Percentiles rank a stretch among this genome's conserved stretches.
Evolutionary conservation across 1,140 invertebrate species (phyloP).

Genomic region (Lasaia peninsularis): DNA sequence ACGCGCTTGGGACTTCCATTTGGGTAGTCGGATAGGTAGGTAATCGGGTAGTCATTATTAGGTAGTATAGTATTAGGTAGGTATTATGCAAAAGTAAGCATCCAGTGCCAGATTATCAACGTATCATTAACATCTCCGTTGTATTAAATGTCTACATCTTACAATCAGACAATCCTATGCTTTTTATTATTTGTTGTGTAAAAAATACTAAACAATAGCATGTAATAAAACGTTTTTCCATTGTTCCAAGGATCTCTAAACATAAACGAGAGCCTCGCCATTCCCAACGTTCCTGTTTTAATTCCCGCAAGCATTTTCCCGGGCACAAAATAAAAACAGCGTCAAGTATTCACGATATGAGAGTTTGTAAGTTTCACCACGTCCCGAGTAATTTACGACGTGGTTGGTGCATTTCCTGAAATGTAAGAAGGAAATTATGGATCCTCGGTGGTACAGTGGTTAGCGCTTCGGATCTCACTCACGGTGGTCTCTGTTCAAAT

Average conservation of each 20-base stretch:
- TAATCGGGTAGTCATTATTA: too few species aligned
- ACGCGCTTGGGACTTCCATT: too few species aligned
- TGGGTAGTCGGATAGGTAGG: too few species aligned
- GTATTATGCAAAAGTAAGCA: too few species aligned
- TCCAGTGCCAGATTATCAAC: too few species aligned
- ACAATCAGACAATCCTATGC: too few species aligned
- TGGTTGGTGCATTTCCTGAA: slow-evolving; percentile 15
- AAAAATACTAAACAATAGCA: background rate
- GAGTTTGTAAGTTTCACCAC: slow-evolving; percentile 32
- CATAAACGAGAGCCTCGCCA: background rate
- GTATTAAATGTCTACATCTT: too few species aligned
- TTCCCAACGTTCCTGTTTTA: slow-evolving; percentile 18
- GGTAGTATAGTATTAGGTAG: too few species aligned
- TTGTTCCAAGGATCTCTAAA: background rate
- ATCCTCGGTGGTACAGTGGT: too few species aligned
- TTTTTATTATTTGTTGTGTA: background rate
- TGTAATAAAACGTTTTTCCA: background rate
- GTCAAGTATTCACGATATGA: slow-evolving; percentile 33
- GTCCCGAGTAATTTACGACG: slow-evolving; percentile 34
- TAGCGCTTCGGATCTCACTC: too few species aligned
- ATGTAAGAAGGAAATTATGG: background rate
- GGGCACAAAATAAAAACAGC: slow-evolving; percentile 30
- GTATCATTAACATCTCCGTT: too few species aligned
- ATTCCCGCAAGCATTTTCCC: slow-evolving; percentile 30
- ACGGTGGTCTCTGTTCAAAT: too few species aligned